Percentiles rank a stretch among this genome's conserved stretches.
Evolutionary conservation across 2,113 vertebrate species (phyloP).

Genomic region (Colaptes auratus): DNA sequence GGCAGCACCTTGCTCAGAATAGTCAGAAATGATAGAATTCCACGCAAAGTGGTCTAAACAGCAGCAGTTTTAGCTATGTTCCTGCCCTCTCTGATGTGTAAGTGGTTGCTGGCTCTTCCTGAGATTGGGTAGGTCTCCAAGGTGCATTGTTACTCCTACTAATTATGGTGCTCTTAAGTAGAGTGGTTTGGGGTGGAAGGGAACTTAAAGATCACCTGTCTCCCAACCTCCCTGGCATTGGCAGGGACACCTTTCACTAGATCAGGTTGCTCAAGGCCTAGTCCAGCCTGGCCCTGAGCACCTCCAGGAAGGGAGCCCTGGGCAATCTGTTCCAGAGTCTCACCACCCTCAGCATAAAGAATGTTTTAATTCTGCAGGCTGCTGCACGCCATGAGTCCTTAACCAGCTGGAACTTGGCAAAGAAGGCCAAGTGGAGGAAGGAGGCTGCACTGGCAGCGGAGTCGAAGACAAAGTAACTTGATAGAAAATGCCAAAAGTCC

Average conservation of each 20-base stretch:
- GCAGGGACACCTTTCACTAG: no score
- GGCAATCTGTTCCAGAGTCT: no score
- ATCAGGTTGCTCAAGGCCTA: no score
- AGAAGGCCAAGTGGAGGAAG: slow-evolving; percentile 78
- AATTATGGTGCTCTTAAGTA: fast-evolving
- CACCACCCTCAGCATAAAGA: no score
- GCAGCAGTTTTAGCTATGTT: background rate
- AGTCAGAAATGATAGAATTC: background rate
- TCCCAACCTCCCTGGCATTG: no score
- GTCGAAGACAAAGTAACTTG: slow-evolving; percentile 63
- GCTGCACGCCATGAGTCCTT: slow-evolving; percentile 76
- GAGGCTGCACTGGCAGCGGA: slow-evolving; percentile 54
- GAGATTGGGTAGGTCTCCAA: fast-evolving
- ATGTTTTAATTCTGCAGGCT: slow-evolving; percentile 57
- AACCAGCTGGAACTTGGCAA: slow-evolving; percentile 78
- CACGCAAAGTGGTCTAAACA: background rate
- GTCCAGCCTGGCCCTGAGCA: no score
- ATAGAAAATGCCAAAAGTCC: fast-evolving
- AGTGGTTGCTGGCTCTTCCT: fast-evolving
- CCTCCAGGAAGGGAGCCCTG: no score
- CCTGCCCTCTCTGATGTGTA: fast-evolving
- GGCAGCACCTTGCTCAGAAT: fast-evolving
- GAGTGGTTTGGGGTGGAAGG: no score
- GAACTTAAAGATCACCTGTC: no score
- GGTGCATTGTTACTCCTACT: fast-evolving